Base-by-base conservation (phyloP, 2,113 vertebrate genomes). In the Chlamydotis undulata region DNA sequence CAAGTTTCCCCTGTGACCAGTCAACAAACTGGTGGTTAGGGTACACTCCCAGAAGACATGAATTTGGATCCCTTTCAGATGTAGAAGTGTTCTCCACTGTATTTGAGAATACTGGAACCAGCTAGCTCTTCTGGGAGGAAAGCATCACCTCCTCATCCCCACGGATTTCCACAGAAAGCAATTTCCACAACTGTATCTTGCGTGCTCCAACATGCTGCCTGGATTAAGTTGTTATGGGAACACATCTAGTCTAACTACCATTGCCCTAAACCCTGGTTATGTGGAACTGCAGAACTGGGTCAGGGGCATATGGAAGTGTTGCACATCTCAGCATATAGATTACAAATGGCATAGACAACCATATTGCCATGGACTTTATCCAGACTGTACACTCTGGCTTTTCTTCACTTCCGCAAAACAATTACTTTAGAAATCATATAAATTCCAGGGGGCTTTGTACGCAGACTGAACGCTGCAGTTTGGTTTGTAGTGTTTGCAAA, bases 401-500 rank as follows among this genome's bases (percentile, higher is more conserved):
- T 83, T 8, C 74, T 92, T 89, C 61, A 65, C 19, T 79, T 91
- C 28, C 41, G 79, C 61, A 69, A 68, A 87, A 86, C 57, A 82
- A 81, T 78, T 31, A 45, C 61, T 89, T 92, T 91, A 76, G 65
- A 89, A 92, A 89, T 69, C 14, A 21, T 56, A 45, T 10, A 45
- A 90, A 92, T 94, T 83, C 69, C 69, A 53, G 41, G 12, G 64
- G 65, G 12, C 37, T 89, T 94, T 93, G 63, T 76, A 87, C 69
- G 83, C 65, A 93, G 77, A 73, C 53, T 82, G 92, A 93, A 78
- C 49, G 18, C 49, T 89, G 65, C 26, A 43, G 52, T 89, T 90
- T 55, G 33, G 15, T 76, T 95, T 89, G 65, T 71, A 80, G 28
- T 56, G 65, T 75, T 90, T 90, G 49, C 45, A 93, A 89, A 96